These are phyloP conservation scores for Tiliacea aurago DNA, from an alignment of 2,888 invertebrate species.

Conservation along the genomic window DNA sequence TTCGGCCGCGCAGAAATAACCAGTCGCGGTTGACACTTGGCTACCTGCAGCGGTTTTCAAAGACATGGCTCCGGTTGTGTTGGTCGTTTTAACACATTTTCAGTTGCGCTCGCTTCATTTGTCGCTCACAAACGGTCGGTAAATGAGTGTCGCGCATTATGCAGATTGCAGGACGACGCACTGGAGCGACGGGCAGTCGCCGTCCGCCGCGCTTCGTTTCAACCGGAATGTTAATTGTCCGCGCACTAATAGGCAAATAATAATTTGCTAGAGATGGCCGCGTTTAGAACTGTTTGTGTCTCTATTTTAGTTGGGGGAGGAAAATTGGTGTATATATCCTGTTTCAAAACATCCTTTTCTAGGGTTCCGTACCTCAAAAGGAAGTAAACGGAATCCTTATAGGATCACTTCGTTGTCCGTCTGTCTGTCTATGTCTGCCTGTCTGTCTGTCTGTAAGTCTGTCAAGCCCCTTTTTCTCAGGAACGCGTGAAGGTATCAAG, in stretches of 20 bases:
- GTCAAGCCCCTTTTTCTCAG: too few relatives aligned
- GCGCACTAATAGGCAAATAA: conserved; percentile 78
- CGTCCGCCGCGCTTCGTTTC: conserved; percentile 66
- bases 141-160: conserved; percentile 86
- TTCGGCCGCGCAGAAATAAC: conserved; percentile 68
- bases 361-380: too few relatives aligned
- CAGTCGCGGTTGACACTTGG: conserved; percentile 63
- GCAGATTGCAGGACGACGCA: conserved; percentile 82
- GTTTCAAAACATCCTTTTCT: neutral
- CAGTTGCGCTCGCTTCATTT: conserved; percentile 83
- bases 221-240: conserved; percentile 75
- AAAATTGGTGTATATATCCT: conserved; percentile 17
- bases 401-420: too few relatives aligned
- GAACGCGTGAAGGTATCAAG: too few relatives aligned
- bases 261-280: conserved; percentile 65
- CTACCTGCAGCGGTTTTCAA: conserved; percentile 51
- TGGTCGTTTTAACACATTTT: conserved; percentile 76
- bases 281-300: conserved; percentile 39
- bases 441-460: too few relatives aligned
- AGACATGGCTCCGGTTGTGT: conserved; percentile 66
- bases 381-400: too few relatives aligned
- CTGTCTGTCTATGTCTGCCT: too few relatives aligned
- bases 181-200: conserved; percentile 68
- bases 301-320: conserved; percentile 32
- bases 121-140: conserved; percentile 82